These are phyloP conservation scores for Myiozetetes cayanensis DNA, from an alignment of 2,113 vertebrate genomes.

Conservation along the genomic window DNA sequence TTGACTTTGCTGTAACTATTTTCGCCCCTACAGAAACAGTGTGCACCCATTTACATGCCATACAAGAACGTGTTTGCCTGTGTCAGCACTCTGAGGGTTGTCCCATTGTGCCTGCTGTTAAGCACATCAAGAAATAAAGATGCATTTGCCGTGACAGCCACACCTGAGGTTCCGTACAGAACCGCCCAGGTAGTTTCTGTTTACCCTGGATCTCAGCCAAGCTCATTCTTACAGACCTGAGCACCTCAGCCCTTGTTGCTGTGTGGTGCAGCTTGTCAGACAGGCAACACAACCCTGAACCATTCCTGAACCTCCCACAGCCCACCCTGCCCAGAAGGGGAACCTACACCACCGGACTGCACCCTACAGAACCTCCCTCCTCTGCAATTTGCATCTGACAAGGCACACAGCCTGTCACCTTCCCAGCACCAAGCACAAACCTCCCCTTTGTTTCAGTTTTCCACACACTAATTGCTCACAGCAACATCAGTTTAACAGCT, in stretches of 20 bases:
- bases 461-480: not conserved
- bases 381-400: not conserved
- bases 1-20: not conserved
- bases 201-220: not conserved
- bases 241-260: not conserved
- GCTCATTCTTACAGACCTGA: not conserved
- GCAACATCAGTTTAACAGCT: not conserved
- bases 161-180: not conserved
- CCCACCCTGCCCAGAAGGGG: not conserved
- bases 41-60: not conserved
- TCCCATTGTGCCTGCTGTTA: not conserved
- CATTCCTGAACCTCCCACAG: not conserved
- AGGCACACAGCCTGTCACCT: not conserved
- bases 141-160: not conserved
- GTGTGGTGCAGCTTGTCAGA: not conserved
- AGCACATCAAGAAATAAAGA: not conserved
- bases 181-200: not conserved
- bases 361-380: not conserved
- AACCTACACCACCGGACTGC: not conserved
- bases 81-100: not conserved
- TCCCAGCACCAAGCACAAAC: not conserved
- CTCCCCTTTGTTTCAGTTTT: not conserved
- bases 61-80: fast-evolving
- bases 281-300: fast-evolving
- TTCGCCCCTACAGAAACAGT: not conserved